Evolutionary conservation across 2,888 invertebrate genomes (phyloP).

Genomic region (Caenorhabditis macrosperma): DNA sequence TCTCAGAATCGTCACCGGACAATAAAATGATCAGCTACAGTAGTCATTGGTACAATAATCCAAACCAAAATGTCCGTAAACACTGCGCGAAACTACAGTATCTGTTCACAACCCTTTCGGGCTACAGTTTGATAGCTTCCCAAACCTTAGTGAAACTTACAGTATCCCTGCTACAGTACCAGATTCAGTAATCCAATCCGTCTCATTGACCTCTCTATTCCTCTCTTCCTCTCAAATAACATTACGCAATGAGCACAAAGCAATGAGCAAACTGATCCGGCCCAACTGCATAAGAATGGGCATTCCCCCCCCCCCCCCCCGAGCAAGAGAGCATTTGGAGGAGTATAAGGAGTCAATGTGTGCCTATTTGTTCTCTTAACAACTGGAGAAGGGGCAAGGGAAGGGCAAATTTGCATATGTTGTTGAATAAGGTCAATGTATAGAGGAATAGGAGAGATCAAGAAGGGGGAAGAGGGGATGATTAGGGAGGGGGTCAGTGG

Average conservation of each 20-base stretch:
- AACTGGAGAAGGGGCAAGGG: not conserved
- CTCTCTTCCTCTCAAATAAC: not conserved
- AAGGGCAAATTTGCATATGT: slow-evolving; percentile 56
- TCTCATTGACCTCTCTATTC: not conserved
- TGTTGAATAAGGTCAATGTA: slow-evolving; percentile 50
- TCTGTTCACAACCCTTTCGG: no score
- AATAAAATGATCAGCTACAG: no score
- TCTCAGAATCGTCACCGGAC: no score
- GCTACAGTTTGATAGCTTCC: not conserved
- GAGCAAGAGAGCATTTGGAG: no score
- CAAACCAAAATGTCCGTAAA: no score
- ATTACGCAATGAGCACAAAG: slow-evolving; percentile 25
- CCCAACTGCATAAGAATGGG: no score
- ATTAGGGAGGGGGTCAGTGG: not conserved
- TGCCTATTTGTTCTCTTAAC: not conserved
- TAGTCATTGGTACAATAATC: no score
- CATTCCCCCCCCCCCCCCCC: no score
- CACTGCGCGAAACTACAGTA: no score
- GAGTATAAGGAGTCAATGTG: not conserved
- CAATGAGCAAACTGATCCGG: slow-evolving; percentile 24
- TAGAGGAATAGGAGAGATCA: slow-evolving; percentile 23
- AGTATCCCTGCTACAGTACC: not conserved
- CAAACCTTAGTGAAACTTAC: not conserved
- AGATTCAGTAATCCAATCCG: slow-evolving; percentile 1
- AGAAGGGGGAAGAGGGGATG: not conserved